phyloP scores from a whole-genome alignment of 2,797 vertebrate species.

The Sebastes hopkinsi region DNA sequence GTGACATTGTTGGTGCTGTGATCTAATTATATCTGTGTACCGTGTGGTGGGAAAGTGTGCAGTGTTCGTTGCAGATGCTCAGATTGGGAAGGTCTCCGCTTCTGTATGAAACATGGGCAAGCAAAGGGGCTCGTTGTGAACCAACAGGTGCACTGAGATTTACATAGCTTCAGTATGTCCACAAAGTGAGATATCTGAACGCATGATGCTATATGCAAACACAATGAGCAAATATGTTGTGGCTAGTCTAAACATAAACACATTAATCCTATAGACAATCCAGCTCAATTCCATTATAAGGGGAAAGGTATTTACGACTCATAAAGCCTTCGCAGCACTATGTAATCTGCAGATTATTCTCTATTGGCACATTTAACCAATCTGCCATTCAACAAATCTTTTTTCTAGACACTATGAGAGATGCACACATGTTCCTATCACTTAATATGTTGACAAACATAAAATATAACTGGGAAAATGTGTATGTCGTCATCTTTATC shows the following conservation, averaged over 20 bases:
- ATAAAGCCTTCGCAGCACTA: slow-evolving; percentile 8
- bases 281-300: slow-evolving; percentile 26
- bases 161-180: not conserved
- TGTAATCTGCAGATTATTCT: slow-evolving; percentile 43
- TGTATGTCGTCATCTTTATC: not conserved
- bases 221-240: slow-evolving; percentile 12
- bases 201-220: not conserved
- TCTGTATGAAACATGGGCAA: slow-evolving; percentile 6
- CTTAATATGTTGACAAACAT: not conserved
- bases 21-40: slow-evolving; percentile 76
- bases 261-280: slow-evolving; percentile 49
- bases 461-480: not conserved
- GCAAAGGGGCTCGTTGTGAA: not conserved
- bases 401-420: not conserved
- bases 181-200: slow-evolving; percentile 5
- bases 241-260: slow-evolving; percentile 30
- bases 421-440: not conserved
- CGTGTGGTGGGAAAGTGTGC: slow-evolving; percentile 29
- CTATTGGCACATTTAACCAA: slow-evolving; percentile 21
- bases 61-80: slow-evolving; percentile 11
- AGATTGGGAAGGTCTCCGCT: not conserved
- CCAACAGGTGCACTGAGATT: slow-evolving; percentile 14
- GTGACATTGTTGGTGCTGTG: slow-evolving; percentile 69
- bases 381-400: slow-evolving; percentile 7
- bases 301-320: slow-evolving; percentile 25